These are phyloP conservation scores for Rhagophthalmus giganteus DNA, from an alignment of 2,888 invertebrate genomes.

Conservation along the genomic window DNA sequence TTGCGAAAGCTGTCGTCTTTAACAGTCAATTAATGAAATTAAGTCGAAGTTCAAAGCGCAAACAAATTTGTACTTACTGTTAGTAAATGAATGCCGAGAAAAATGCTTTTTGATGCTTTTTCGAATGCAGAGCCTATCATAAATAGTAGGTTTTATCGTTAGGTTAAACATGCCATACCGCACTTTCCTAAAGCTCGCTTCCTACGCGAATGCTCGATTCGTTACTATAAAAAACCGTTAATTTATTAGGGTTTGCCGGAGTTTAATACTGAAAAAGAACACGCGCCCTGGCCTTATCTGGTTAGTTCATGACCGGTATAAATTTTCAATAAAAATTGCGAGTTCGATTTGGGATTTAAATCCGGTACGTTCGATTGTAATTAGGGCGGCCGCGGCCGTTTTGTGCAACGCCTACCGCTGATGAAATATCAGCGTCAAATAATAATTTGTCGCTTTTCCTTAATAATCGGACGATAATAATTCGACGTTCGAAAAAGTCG, in stretches of 20 bases:
- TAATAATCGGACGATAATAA: no score
- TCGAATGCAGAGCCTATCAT: background rate
- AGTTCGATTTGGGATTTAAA: no score
- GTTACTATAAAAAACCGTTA: constrained; percentile 14
- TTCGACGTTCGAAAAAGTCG: no score
- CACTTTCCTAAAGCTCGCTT: constrained; percentile 4
- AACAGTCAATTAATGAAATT: no score
- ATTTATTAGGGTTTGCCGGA: constrained; percentile 19
- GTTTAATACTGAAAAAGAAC: constrained; percentile 13
- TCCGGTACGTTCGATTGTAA: no score
- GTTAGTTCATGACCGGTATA: constrained; percentile 13
- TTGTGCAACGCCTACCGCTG: no score
- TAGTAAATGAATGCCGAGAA: no score
- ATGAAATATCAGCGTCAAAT: no score
- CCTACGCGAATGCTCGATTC: constrained; percentile 1
- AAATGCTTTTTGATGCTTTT: constrained; percentile 2
- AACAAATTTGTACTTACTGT: no score
- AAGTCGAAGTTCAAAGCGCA: no score
- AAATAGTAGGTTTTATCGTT: constrained; percentile 5
- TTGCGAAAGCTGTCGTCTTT: no score
- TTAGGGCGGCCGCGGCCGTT: no score
- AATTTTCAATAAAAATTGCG: constrained; percentile 4
- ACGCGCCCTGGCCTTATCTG: constrained; percentile 16
- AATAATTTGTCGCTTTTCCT: background rate
- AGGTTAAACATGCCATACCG: constrained; percentile 4